Evolutionary conservation across 2,797 vertebrate species (phyloP).

Genomic region (Pangasius macronema): DNA sequence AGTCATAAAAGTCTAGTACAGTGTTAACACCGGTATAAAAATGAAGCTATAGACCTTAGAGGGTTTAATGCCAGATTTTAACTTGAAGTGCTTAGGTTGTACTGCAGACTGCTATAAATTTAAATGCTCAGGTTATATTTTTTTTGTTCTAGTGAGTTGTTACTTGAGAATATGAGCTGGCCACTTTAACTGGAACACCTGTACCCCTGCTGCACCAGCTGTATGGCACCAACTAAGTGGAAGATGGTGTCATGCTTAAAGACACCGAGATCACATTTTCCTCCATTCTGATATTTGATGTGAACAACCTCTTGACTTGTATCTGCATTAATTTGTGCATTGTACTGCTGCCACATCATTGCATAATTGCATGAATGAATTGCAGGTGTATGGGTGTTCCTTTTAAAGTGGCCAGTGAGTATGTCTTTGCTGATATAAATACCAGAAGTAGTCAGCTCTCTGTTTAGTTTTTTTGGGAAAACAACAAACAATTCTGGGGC

Average conservation of each 20-base stretch:
- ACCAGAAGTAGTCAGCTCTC: not conserved
- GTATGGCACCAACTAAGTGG: not conserved
- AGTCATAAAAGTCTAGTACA: slow-evolving; percentile 14
- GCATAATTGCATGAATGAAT: not conserved
- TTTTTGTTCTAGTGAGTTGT: not conserved
- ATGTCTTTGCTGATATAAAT: not conserved
- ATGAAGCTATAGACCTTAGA: slow-evolving; percentile 1
- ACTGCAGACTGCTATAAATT: not conserved
- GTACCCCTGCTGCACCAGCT: not conserved
- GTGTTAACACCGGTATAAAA: slow-evolving; percentile 19
- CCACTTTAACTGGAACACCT: not conserved
- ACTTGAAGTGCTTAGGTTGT: not conserved
- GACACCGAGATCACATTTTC: not conserved
- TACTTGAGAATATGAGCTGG: not conserved
- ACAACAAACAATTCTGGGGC: not conserved
- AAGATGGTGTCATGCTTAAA: not conserved
- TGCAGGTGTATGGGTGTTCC: not conserved
- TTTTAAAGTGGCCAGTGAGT: not conserved
- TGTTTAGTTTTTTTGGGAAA: not conserved
- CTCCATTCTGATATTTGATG: not conserved
- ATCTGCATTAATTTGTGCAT: not conserved
- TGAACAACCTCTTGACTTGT: not conserved
- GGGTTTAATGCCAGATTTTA: slow-evolving; percentile 7
- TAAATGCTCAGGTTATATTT: not conserved
- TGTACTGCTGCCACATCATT: not conserved